phyloP scores from a whole-genome alignment of 2,888 invertebrate genomes.

The Noctua fimbriata region DNA sequence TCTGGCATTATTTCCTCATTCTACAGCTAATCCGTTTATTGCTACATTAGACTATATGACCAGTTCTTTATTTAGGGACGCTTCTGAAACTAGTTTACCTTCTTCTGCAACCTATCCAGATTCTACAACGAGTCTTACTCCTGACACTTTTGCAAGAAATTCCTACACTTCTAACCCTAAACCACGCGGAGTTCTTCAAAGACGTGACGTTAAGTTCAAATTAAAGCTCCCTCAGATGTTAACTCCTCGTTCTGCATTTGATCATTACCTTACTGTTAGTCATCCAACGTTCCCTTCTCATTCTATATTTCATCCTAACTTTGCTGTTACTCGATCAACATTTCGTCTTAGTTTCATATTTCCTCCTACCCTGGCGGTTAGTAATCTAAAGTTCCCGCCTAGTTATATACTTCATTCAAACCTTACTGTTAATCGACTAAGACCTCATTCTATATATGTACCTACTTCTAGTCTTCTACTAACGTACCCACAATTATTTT shows the following conservation, averaged over 20 bases:
- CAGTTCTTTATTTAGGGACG: background rate
- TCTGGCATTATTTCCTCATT: background rate
- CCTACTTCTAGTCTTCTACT: background rate
- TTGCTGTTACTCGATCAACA: background rate
- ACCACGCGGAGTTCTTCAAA: background rate
- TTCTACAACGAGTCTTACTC: background rate
- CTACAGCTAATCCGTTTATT: background rate
- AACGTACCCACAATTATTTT: background rate
- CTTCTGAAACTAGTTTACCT: background rate
- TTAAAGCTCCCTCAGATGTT: background rate
- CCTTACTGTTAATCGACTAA: background rate
- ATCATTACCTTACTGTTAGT: background rate
- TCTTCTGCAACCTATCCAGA: background rate
- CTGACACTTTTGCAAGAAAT: background rate
- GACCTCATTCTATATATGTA: background rate
- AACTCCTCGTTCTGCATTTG: background rate
- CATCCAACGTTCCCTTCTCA: background rate
- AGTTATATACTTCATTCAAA: background rate
- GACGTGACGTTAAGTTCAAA: background rate
- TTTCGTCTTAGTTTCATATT: background rate
- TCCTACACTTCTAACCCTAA: background rate
- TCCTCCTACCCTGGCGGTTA: background rate
- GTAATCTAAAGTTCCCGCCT: background rate
- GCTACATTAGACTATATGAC: background rate
- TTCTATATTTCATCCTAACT: background rate